These are phyloP conservation scores for Zeuzera pyrina DNA, from an alignment of 2,888 invertebrate genomes.

Conservation along the genomic window DNA sequence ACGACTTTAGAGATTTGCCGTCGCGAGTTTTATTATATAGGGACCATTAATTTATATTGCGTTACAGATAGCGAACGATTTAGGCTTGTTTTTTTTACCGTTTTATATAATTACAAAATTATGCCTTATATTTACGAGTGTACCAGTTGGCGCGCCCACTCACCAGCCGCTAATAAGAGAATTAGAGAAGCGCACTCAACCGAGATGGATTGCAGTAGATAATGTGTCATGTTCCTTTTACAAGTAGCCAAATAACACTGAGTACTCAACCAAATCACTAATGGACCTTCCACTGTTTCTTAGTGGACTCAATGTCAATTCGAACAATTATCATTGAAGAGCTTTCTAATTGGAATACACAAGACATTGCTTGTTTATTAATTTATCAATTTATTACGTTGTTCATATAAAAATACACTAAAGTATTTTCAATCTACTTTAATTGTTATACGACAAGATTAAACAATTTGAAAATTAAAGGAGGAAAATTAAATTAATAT, in stretches of 20 bases:
- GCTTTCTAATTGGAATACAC: conserved; percentile 10
- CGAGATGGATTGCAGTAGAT: conserved; percentile 57
- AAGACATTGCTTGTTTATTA: no score
- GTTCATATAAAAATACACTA: neutral
- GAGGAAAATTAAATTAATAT: neutral
- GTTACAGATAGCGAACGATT: conserved; percentile 63
- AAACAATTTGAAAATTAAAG: neutral
- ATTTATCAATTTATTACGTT: conserved; percentile 4
- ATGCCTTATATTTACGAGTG: conserved; percentile 56
- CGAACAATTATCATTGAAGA: conserved; percentile 5
- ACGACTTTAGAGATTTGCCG: conserved; percentile 49
- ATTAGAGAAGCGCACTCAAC: conserved; percentile 44
- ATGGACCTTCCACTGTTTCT: conserved; percentile 37
- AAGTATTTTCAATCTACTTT: conserved; percentile 1
- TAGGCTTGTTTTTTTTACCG: conserved; percentile 56
- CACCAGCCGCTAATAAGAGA: conserved; percentile 37
- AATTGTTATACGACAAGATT: neutral
- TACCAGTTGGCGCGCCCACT: conserved; percentile 49
- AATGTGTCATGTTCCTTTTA: conserved; percentile 53
- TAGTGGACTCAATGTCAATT: conserved; percentile 17
- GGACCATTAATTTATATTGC: conserved; percentile 61
- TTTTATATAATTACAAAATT: conserved; percentile 69
- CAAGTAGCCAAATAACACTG: conserved; percentile 48
- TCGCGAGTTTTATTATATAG: conserved; percentile 56
- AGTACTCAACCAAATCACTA: conserved; percentile 41